Conservation (phyloP, 2,888 invertebrate species). For the Cantharis rustica region DNA sequence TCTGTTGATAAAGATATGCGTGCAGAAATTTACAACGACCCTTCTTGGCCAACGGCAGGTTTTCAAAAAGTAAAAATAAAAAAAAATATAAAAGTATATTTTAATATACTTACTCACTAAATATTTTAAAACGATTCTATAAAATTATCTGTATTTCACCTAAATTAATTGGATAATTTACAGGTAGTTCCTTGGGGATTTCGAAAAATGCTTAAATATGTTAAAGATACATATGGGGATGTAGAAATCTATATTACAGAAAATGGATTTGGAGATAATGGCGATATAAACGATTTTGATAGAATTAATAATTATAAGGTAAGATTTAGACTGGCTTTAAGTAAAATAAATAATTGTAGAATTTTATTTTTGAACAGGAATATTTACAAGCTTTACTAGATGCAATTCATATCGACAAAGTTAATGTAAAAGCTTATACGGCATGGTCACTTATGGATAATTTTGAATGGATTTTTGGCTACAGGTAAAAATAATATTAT, state of each 20-base stretch:
- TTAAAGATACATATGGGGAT: conserved; percentile 52
- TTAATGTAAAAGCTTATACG: background rate
- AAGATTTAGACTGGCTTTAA: background rate
- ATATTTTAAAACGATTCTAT: too few relatives aligned
- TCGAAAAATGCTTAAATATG: conserved; percentile 59
- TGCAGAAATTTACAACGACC: background rate
- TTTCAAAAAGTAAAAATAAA: background rate
- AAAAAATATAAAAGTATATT: too few relatives aligned
- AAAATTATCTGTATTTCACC: background rate
- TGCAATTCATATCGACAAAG: background rate
- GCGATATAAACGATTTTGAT: conserved; percentile 57
- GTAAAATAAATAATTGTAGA: background rate
- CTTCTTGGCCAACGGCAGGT: background rate
- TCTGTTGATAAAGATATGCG: background rate
- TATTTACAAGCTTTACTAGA: conserved; percentile 1
- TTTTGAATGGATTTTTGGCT: conserved; percentile 6
- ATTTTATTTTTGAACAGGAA: background rate
- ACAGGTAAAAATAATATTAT: background rate
- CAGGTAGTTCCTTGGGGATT: conserved; percentile 64
- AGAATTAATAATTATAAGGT: conserved; percentile 51
- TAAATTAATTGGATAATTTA: background rate
- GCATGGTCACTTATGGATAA: conserved; percentile 6
- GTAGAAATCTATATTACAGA: conserved; percentile 63
- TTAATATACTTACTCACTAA: too few relatives aligned
- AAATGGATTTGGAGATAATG: conserved; percentile 61